phyloP scores from a whole-genome alignment of 2,113 vertebrate genomes.

The Baryphthengus martii region DNA sequence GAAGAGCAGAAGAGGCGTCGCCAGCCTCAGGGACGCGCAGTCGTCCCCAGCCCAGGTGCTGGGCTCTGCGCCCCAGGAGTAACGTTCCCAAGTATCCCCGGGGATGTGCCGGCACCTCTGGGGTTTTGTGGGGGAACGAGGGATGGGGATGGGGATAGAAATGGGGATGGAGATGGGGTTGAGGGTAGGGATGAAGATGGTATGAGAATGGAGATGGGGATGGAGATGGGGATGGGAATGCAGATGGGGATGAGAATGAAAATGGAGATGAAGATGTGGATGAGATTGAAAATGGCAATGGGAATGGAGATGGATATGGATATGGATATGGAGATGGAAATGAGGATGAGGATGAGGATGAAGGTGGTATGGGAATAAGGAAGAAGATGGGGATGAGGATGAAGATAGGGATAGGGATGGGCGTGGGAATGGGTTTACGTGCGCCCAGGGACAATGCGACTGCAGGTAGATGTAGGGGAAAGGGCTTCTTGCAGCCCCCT shows the following conservation, averaged over 20 bases:
- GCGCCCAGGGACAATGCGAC: neutral
- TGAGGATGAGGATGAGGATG: fast-evolving
- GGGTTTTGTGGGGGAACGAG: too few relatives aligned
- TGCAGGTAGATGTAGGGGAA: fast-evolving
- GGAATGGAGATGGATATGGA: neutral
- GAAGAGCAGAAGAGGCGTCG: neutral
- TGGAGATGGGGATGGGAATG: neutral
- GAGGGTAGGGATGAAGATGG: neutral
- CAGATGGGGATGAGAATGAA: neutral
- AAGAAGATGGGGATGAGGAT: fast-evolving
- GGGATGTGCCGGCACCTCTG: neutral
- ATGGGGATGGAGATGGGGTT: neutral
- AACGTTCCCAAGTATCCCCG: fast-evolving
- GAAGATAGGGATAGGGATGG: too few relatives aligned
- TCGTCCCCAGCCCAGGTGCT: neutral
- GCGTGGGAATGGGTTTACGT: neutral
- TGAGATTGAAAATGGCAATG: neutral
- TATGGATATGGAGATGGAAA: fast-evolving
- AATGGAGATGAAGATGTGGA: neutral
- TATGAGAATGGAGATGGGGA: neutral
- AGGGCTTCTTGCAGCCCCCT: fast-evolving
- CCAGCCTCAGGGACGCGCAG: neutral
- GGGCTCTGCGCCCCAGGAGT: neutral
- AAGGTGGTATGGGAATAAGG: fast-evolving
- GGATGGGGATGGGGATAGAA: neutral